A percentile compares a stretch with the other conserved stretches of the same genome.
These are phyloP conservation scores for Myotis pilosus DNA, from an alignment of 2,797 vertebrate genomes.

Conservation along the genomic window DNA sequence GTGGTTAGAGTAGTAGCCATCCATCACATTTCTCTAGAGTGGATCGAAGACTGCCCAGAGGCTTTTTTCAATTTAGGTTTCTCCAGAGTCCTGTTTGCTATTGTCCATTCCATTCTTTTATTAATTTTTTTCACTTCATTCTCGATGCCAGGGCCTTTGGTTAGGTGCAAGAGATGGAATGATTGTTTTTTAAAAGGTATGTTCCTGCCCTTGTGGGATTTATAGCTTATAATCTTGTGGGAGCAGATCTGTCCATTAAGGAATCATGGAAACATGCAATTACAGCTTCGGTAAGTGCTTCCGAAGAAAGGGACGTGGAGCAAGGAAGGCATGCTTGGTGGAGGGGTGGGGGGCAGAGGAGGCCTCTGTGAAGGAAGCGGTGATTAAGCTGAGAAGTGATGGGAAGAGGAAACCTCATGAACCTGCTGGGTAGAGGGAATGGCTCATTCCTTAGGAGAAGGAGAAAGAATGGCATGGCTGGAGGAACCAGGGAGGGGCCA, in stretches of 20 bases:
- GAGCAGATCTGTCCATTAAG: not conserved
- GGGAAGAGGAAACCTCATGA: not conserved
- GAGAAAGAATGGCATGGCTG: too few relatives aligned
- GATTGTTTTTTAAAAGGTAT: not conserved
- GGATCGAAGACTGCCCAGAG: not conserved
- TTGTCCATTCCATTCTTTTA: not conserved
- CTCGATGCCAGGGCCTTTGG: not conserved
- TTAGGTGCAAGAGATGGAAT: not conserved
- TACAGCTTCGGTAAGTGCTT: not conserved
- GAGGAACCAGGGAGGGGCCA: not conserved
- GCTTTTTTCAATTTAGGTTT: not conserved
- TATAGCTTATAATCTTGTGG: not conserved
- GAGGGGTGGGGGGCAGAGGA: not conserved
- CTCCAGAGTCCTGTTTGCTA: not conserved
- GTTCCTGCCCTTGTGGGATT: not conserved
- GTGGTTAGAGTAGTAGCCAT: too few relatives aligned
- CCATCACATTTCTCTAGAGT: not conserved
- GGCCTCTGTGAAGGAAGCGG: not conserved
- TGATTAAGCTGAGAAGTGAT: not conserved
- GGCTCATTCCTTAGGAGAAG: not conserved
- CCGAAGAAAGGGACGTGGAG: accelerated
- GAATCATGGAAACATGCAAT: not conserved
- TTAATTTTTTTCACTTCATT: not conserved
- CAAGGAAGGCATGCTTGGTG: not conserved
- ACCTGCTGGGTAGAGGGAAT: not conserved